Evolutionary conservation across 2,113 vertebrate species (phyloP).

Genomic region (Pteropus alecto): DNA sequence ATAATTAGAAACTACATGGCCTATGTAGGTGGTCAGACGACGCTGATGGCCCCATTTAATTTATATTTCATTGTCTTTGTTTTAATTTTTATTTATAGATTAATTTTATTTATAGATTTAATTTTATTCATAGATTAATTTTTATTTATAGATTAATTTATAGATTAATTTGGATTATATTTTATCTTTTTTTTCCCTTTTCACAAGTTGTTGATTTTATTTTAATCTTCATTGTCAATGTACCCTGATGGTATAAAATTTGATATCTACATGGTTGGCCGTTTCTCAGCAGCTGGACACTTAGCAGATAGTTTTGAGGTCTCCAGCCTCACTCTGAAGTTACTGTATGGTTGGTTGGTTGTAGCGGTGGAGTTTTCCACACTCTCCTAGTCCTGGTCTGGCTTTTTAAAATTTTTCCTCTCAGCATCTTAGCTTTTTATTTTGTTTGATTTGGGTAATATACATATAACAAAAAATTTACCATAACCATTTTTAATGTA

Average conservation of each 20-base stretch:
- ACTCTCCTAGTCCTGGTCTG: not conserved
- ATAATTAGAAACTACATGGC: not conserved
- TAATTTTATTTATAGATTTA: too few relatives aligned
- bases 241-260: not conserved
- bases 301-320: not conserved
- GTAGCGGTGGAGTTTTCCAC: not conserved
- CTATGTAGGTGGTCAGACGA: not conserved
- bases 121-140: not conserved
- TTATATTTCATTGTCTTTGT: conserved; percentile 20
- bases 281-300: not conserved
- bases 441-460: not conserved
- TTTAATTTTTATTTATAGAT: conserved; percentile 19
- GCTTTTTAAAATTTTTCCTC: not conserved
- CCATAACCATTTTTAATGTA: not conserved
- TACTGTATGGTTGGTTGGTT: not conserved
- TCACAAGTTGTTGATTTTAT: conserved; percentile 8
- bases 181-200: not conserved
- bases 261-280: not conserved
- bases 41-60: not conserved
- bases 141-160: not conserved
- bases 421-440: not conserved
- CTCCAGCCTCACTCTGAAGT: not conserved
- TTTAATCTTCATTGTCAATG: not conserved
- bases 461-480: not conserved
- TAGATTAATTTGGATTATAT: not conserved